Evolutionary conservation across 2,888 invertebrate species (phyloP).

Genomic region (Gryllus longicercus): DNA sequence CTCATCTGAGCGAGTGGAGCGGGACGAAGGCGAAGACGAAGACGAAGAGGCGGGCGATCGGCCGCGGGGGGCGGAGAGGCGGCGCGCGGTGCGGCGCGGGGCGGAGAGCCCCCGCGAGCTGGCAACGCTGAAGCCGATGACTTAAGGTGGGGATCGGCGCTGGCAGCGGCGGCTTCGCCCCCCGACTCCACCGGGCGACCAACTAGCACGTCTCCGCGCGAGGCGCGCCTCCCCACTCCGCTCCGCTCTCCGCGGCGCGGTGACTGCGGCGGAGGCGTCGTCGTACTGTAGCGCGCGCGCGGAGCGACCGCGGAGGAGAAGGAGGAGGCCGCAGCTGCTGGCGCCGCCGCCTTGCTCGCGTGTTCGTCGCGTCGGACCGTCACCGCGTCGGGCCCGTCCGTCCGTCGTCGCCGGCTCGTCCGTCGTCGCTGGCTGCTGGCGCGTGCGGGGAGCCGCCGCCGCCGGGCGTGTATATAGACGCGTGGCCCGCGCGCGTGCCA

Average conservation of each 20-base stretch:
- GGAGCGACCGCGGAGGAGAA: too few relatives aligned
- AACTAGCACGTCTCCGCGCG: slow-evolving; percentile 1
- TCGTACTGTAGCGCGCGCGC: background rate
- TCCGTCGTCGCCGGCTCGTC: background rate
- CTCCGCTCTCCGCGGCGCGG: background rate
- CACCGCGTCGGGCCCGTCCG: background rate
- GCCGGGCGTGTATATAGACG: background rate
- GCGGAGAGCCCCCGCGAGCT: background rate
- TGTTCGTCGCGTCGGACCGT: background rate
- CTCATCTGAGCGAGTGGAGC: background rate
- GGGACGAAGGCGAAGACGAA: background rate
- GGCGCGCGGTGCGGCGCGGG: background rate
- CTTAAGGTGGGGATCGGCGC: slow-evolving; percentile 1
- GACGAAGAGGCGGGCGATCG: background rate
- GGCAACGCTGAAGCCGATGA: background rate
- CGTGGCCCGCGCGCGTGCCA: background rate
- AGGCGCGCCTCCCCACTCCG: background rate
- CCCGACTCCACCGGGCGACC: slow-evolving; percentile 3
- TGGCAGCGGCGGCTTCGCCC: background rate
- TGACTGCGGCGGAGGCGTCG: background rate
- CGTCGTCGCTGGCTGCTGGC: background rate
- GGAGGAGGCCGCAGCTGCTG: background rate
- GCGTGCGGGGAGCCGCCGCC: background rate
- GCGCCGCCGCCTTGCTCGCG: background rate
- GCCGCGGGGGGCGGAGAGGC: background rate